phyloP scores from a whole-genome alignment of 2,888 invertebrate genomes.

The Synanthedon myopaeformis region DNA sequence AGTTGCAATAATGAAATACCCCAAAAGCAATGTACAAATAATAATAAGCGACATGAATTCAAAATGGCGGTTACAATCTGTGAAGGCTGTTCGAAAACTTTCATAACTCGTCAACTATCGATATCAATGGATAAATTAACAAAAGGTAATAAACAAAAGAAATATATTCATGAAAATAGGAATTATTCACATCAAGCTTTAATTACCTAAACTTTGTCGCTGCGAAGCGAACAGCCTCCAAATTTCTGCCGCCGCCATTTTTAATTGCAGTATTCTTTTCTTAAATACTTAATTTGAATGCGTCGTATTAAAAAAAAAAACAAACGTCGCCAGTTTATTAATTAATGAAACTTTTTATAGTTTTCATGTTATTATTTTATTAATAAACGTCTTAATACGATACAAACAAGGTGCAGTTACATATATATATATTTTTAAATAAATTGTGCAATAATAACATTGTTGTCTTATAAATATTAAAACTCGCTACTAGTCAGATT shows the following conservation, averaged over 20 bases:
- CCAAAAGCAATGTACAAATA: slow-evolving; percentile 28
- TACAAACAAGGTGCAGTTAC: too few species aligned
- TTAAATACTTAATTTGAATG: slow-evolving; percentile 68
- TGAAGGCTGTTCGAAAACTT: slow-evolving; percentile 80
- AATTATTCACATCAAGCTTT: slow-evolving; percentile 42
- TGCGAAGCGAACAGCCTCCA: slow-evolving; percentile 69
- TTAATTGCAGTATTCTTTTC: slow-evolving; percentile 36
- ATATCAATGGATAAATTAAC: slow-evolving; percentile 44
- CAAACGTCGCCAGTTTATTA: too few species aligned
- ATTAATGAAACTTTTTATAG: too few species aligned
- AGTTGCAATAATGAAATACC: slow-evolving; percentile 58
- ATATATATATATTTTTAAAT: too few species aligned
- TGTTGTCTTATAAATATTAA: slow-evolving; percentile 6
- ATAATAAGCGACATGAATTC: slow-evolving; percentile 33
- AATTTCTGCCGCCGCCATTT: slow-evolving; percentile 68
- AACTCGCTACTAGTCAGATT: slow-evolving; percentile 37
- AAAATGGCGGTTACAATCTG: slow-evolving; percentile 64
- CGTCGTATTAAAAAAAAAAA: slow-evolving; percentile 67
- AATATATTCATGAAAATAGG: slow-evolving; percentile 39
- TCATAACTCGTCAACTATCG: slow-evolving; percentile 38
- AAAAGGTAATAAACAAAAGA: slow-evolving; percentile 43
- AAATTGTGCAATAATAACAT: too few species aligned
- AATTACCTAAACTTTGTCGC: slow-evolving; percentile 55
- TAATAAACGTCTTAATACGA: too few species aligned
- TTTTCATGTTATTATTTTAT: too few species aligned